Evolutionary conservation across 2,113 vertebrate species (phyloP).

Genomic region (Petrocephalus microphthalmus): DNA sequence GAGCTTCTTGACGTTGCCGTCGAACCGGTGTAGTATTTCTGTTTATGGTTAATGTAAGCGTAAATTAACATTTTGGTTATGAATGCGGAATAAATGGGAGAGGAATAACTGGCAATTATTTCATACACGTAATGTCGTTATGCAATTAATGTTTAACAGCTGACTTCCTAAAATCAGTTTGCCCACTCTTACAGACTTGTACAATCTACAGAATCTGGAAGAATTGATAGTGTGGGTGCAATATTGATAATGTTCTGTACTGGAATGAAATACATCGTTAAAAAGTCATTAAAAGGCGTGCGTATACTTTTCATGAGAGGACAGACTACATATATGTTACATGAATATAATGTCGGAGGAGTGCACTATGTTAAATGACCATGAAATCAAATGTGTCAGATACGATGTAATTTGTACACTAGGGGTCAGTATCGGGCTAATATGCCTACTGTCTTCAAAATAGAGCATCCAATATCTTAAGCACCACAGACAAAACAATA

Average conservation of each 20-base stretch:
- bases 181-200: not conserved
- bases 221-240: not conserved
- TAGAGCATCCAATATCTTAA: not conserved
- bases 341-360: not conserved
- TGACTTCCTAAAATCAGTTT: not conserved
- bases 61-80: not conserved
- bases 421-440: not conserved
- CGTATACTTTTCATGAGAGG: not conserved
- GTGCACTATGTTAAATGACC: not conserved
- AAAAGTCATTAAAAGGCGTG: not conserved
- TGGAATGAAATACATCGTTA: not conserved
- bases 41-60: not conserved
- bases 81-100: not conserved
- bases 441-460: not conserved
- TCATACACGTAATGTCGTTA: not conserved
- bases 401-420: not conserved
- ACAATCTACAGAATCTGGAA: not conserved
- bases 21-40: not conserved
- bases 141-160: not conserved
- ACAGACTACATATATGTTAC: not conserved
- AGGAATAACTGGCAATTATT: not conserved
- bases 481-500: constrained; percentile 21
- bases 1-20: not conserved
- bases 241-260: not conserved
- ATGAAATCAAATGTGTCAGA: not conserved